Conservation (phyloP, 2,888 invertebrate species). For the Apomyelois bistriatella region DNA sequence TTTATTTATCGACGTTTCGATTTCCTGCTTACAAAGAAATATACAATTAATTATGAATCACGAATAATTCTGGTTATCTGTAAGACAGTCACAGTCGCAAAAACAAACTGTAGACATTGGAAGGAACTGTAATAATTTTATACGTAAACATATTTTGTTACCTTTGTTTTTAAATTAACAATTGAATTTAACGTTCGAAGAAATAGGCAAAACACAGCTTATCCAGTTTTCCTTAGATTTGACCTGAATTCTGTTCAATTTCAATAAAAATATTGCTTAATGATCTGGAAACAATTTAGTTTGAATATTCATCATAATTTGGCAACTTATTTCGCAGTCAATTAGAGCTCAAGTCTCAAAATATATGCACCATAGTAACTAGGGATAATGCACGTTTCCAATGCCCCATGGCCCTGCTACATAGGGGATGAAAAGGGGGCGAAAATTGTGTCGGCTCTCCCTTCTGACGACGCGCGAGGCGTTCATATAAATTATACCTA, state of each 20-base stretch:
- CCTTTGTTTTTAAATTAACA: too few relatives aligned
- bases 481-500: slow-evolving; percentile 22
- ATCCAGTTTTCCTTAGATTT: too few relatives aligned
- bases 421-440: slow-evolving; percentile 34
- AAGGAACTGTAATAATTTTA: too few relatives aligned
- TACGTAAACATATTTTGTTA: too few relatives aligned
- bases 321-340: neutral
- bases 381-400: slow-evolving; percentile 2
- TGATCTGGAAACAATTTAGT: neutral
- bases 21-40: too few relatives aligned
- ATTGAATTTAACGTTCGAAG: too few relatives aligned
- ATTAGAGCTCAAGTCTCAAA: neutral
- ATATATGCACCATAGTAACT: neutral
- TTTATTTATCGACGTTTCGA: too few relatives aligned
- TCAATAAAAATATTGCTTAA: neutral
- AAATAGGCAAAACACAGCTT: too few relatives aligned
- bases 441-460: slow-evolving; percentile 38
- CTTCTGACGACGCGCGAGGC: slow-evolving; percentile 18
- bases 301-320: neutral
- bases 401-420: slow-evolving; percentile 18
- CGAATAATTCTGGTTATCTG: too few relatives aligned
- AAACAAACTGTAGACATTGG: too few relatives aligned
- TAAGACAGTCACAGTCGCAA: too few relatives aligned
- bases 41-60: too few relatives aligned
- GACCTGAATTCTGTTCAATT: neutral